A percentile compares a stretch with the other conserved stretches of the same genome.
phyloP scores from a whole-genome alignment of 2,888 invertebrate genomes.

The Antitype chi region DNA sequence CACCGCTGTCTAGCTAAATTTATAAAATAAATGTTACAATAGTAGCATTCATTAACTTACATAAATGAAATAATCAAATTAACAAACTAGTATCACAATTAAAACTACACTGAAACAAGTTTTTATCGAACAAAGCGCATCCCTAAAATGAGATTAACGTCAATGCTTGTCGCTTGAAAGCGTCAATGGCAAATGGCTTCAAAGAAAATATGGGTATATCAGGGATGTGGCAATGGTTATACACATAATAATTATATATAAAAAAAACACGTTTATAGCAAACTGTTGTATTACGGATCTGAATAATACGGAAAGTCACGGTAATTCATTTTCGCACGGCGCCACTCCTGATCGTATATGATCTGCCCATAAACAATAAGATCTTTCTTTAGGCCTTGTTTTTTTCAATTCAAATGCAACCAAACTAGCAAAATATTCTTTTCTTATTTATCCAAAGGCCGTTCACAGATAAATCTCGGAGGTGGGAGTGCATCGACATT shows the following conservation, averaged over 20 bases:
- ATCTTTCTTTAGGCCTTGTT: background rate
- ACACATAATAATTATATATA: background rate
- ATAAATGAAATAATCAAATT: background rate
- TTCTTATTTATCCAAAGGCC: background rate
- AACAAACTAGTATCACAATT: conserved; percentile 2
- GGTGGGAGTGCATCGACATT: background rate
- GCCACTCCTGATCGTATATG: background rate
- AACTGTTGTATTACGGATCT: background rate
- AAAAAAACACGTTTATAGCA: background rate
- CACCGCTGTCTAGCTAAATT: too few relatives aligned
- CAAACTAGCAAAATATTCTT: conserved; percentile 5
- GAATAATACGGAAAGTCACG: background rate
- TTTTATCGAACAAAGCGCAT: background rate
- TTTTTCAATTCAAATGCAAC: background rate
- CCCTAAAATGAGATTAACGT: conserved; percentile 9
- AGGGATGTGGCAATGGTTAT: too few relatives aligned
- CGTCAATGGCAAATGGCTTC: conserved; percentile 4
- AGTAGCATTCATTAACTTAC: conserved; percentile 2
- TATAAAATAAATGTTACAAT: background rate
- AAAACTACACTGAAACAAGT: background rate
- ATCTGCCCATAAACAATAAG: background rate
- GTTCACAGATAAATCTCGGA: background rate
- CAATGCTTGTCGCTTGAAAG: conserved; percentile 6
- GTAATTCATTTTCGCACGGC: background rate
- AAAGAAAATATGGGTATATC: background rate